Conservation (phyloP, 2,797 vertebrate genomes). For the Apogon talboti region DNA sequence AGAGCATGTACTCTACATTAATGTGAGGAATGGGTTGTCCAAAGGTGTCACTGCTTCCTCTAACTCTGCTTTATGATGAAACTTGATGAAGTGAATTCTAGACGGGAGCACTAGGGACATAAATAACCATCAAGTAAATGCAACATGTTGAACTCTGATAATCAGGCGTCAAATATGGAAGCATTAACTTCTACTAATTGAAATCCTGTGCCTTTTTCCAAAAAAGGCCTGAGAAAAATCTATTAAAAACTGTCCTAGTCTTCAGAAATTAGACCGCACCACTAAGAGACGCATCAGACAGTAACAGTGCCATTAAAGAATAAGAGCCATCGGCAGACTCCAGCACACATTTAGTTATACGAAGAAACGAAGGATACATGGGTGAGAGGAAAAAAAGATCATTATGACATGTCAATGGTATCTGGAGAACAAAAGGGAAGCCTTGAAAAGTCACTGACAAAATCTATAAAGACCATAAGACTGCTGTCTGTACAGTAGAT, state of each 20-base stretch:
- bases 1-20: constrained; percentile 4
- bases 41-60: constrained; percentile 16
- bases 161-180: constrained; percentile 18
- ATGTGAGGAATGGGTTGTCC: constrained; percentile 5
- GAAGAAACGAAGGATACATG: constrained; percentile 29
- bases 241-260: constrained; percentile 66
- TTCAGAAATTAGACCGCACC: constrained; percentile 53
- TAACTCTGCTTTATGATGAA: constrained; percentile 32
- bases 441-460: constrained; percentile 3
- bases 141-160: constrained; percentile 9
- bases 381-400: constrained; percentile 30
- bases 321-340: constrained; percentile 59
- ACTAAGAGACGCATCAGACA: constrained; percentile 59
- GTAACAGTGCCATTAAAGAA: constrained; percentile 74
- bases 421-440: constrained; percentile 6
- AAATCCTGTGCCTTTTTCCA: constrained; percentile 30
- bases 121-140: constrained; percentile 39
- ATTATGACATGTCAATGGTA: constrained; percentile 5
- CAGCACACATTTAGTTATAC: constrained; percentile 27
- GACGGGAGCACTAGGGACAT: constrained; percentile 32
- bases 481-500: not conserved
- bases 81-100: constrained; percentile 35
- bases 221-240: constrained; percentile 54
- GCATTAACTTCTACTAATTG: constrained; percentile 37
- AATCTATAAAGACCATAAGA: not conserved